Evolutionary conservation across 2,797 vertebrate genomes (phyloP), one percentile per base, ranked within the genome.

Genomic region (Mustela erminea): DNA sequence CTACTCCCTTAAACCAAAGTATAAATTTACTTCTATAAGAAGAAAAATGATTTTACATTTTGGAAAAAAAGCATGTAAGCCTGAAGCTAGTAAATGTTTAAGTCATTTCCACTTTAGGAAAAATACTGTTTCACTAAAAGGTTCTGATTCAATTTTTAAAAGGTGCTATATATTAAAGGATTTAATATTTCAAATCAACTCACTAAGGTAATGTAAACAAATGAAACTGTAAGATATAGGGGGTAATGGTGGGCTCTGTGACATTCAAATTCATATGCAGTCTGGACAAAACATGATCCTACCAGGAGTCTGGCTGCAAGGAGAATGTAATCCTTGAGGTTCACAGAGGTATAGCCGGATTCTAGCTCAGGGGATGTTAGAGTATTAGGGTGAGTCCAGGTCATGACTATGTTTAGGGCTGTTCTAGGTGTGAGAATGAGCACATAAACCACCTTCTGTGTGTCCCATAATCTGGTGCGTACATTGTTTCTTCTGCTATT

Each of bases 161-260:
- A 93, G 3, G 23, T 82, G 25, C 14, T 60, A 23, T 52, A n/a
- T 83, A 41, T 90, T 77, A 94, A 84, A 87, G 25, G 25, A 7
- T 32, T 93, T 92, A 91, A 21, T 29, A 85, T 93, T 87, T 94
- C 87, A 75, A 93, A 60, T 74, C 21, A 80, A 84, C 12, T 68
- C 38, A 70, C 9, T 46, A 21, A 83, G 60, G 56, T 70, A 56
- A 62, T 38, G 23, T 83, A 66, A 94, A 29, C 35, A 66, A 87
- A 38, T 92, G 7, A 75, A 68, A 49, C 1, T 58, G 14, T 82
- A 56, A 43, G 29, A 32, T 70, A 58, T 29, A 3, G 43, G 4
- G 4, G n/a, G 62, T 58, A 35, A 58, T 1, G 6, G 17, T 41
- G 35, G 9, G 5, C 7, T 81, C 13, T 29, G 46, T 43, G 23